Conservation (phyloP, 92 coral and sea anemone species). For the Porites cylindrica region DNA sequence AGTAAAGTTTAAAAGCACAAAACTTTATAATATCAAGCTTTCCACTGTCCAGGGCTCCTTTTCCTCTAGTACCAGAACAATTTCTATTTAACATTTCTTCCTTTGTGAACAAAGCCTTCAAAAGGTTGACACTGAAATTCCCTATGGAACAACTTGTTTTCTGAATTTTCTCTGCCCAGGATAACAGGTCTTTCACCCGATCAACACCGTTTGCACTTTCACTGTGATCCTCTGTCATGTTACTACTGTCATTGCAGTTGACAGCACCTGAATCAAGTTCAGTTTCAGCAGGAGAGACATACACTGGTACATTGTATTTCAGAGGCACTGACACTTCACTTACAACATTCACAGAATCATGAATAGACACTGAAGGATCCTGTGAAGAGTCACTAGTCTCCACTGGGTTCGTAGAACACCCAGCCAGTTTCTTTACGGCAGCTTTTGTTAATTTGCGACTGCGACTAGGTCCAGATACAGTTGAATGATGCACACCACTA, state of each 20-base stretch:
- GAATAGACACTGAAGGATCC: constrained; percentile 13
- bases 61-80: constrained; percentile 85
- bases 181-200: constrained; percentile 57
- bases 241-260: constrained; percentile 17
- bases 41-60: constrained; percentile 71
- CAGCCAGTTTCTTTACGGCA: neutral
- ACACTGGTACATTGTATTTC: neutral
- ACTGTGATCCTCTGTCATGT: neutral
- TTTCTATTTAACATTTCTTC: constrained; percentile 76
- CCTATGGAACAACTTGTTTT: constrained; percentile 80
- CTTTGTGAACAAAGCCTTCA: constrained; percentile 65
- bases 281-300: constrained; percentile 17
- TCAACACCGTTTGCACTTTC: constrained; percentile 43
- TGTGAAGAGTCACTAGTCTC: constrained; percentile 1
- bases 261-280: constrained; percentile 26
- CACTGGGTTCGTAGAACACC: constrained; percentile 1
- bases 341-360: constrained; percentile 4
- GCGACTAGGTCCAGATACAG: neutral
- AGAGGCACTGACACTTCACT: neutral
- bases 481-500: neutral
- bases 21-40: constrained; percentile 73
- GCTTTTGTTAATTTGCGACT: neutral
- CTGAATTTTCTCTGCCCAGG: constrained; percentile 72
- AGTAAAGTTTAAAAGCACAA: constrained; percentile 78
- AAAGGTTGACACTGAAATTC: constrained; percentile 74